These are phyloP conservation scores for Plecotus auritus DNA, from an alignment of 2,113 vertebrate genomes.

Conservation along the genomic window DNA sequence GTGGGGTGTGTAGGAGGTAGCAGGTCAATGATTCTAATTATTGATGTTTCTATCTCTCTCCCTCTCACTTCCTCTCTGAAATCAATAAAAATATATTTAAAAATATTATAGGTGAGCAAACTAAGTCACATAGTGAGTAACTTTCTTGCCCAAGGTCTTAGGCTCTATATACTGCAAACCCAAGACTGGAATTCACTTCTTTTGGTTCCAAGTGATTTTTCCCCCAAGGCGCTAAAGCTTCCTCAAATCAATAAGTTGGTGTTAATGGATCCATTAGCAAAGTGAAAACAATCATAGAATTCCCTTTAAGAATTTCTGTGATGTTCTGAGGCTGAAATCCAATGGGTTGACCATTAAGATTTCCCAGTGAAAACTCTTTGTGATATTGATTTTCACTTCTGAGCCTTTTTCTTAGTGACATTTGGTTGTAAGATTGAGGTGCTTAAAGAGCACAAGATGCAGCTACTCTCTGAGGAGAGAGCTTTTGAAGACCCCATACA, in stretches of 20 bases:
- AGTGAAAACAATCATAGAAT: constrained; percentile 16
- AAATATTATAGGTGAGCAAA: not conserved
- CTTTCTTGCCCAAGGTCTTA: not conserved
- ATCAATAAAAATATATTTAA: too few relatives aligned
- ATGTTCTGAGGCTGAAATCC: constrained; percentile 21
- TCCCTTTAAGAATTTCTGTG: not conserved
- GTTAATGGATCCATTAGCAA: constrained; percentile 29
- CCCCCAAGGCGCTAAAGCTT: not conserved
- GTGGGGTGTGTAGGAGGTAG: too few relatives aligned
- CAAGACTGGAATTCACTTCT: not conserved
- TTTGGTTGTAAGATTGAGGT: constrained; percentile 4
- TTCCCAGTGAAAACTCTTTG: not conserved
- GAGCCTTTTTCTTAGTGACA: not conserved
- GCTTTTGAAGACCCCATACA: not conserved
- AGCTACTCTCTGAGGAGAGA: not conserved
- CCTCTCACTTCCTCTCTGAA: too few relatives aligned
- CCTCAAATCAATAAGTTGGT: constrained; percentile 23
- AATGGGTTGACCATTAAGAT: constrained; percentile 16
- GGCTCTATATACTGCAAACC: not conserved
- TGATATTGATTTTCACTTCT: constrained; percentile 26
- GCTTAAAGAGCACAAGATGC: not conserved
- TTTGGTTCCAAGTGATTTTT: not conserved
- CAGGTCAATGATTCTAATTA: too few relatives aligned
- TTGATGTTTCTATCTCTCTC: too few relatives aligned
- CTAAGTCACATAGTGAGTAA: not conserved